These are phyloP conservation scores for Takifugu rubripes DNA, from an alignment of 2,797 vertebrate genomes.

Conservation along the genomic window DNA sequence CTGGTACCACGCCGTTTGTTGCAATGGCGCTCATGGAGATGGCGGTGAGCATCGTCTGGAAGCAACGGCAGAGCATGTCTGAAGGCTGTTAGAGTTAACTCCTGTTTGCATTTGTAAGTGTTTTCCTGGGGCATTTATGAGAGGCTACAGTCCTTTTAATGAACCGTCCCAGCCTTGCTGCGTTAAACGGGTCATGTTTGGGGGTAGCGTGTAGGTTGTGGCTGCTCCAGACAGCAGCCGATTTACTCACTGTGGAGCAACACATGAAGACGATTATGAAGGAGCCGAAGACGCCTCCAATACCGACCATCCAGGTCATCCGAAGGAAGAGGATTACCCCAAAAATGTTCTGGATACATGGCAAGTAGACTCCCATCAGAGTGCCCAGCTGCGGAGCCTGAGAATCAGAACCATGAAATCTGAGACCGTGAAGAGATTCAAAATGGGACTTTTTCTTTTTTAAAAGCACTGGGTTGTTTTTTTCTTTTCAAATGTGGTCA, in stretches of 20 bases:
- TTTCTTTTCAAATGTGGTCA: no score
- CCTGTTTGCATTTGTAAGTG: background rate
- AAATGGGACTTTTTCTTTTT: no score
- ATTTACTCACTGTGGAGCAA: conserved; percentile 90
- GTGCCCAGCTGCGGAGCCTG: conserved; percentile 96
- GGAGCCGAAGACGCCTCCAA: conserved; percentile 90
- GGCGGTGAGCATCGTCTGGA: conserved; percentile 97
- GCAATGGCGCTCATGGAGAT: conserved; percentile 99
- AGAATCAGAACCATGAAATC: conserved; percentile 20
- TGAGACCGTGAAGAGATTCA: background rate
- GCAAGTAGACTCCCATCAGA: conserved; percentile 97
- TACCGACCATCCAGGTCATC: conserved; percentile 97
- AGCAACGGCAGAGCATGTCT: background rate
- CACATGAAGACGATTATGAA: conserved; percentile 97
- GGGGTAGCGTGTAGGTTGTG: no score
- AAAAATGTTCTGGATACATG: conserved; percentile 98
- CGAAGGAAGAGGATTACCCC: conserved; percentile 97
- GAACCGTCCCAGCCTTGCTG: background rate
- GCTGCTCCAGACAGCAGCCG: background rate
- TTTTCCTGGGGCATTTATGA: no score
- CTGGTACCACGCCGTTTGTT: conserved; percentile 97
- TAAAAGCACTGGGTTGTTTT: no score
- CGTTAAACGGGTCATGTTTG: background rate
- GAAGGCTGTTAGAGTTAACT: no score
- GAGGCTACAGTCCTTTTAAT: background rate